Base-by-base conservation (phyloP, 2,113 vertebrate genomes). In the Seriola rivoliana region DNA sequence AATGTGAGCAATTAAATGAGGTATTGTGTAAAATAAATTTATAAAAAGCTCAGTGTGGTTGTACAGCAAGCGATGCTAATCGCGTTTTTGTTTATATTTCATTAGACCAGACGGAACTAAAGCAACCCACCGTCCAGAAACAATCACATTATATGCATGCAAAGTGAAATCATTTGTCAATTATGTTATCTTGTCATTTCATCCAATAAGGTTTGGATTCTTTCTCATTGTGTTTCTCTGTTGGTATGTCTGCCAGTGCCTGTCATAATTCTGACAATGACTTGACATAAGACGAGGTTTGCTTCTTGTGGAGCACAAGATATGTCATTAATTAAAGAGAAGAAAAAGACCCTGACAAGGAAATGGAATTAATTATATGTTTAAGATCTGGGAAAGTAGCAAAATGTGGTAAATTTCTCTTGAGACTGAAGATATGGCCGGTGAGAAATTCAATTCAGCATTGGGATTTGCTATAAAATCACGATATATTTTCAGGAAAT, bases 101-200 rank as follows among this genome's bases (percentile, higher is more conserved):
- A 89, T 91, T 88, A 88, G 80, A 70, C 72, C 67, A 85, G 84
- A 85, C 4, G 82, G 88, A 91, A 89, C 89, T 80, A 93, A 93
- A 88, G 87, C 87, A 81, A 85, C 82, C 75, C 77, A 70, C 66
- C 60, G 34, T 91, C 85, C 83, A 89, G 86, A 90, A 90, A 91
- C 89, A 89, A 92, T 93, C 91, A 75, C 87, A 90, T 92, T 81
- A 93, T 67, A 89, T 80, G 87, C 93, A 83, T 88, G 79, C 84
- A 78, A 85, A 89, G 81, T 84, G 78, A 88, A 91, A 91, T 91
- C 89, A 83, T 88, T 90, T 85, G 83, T 93, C 92, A 89, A 91
- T 91, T 93, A 91, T 78, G 84, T 79, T 87, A 92, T 92, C 84
- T 85, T 85, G 84, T 80, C 80, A 64, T 88, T 88, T 82, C 78